phyloP scores from a whole-genome alignment of 1,140 invertebrate genomes.

The Muscidifurax raptorellus region DNA sequence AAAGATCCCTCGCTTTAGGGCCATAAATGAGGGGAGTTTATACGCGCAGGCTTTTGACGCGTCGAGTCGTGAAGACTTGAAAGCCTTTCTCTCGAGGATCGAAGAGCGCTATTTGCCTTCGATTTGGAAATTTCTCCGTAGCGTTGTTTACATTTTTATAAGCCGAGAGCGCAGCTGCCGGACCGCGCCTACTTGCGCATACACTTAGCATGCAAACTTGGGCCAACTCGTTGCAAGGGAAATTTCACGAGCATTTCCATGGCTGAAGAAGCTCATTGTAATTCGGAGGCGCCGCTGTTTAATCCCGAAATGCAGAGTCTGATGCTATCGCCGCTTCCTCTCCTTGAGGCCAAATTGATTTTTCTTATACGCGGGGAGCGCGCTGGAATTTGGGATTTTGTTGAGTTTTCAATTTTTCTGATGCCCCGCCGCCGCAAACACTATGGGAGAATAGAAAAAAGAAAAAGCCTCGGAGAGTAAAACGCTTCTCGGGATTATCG shows the following conservation, averaged over 20 bases:
- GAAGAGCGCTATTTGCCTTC: neutral
- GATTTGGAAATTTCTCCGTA: neutral
- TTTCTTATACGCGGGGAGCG: neutral
- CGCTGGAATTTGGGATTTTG: neutral
- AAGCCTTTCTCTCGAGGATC: neutral
- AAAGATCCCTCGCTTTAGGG: slow-evolving; percentile 33
- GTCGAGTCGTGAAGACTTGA: neutral
- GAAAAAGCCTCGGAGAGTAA: neutral
- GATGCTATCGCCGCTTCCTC: neutral
- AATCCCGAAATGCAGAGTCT: neutral
- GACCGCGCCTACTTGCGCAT: neutral
- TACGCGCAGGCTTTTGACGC: neutral
- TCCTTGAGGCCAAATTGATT: neutral
- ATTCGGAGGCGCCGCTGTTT: neutral
- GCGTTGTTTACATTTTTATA: neutral
- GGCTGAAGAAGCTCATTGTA: slow-evolving; percentile 3
- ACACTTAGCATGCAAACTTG: slow-evolving; percentile 18
- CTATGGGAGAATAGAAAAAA: too few species aligned
- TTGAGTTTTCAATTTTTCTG: neutral
- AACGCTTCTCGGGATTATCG: slow-evolving; percentile 36
- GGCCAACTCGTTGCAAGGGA: slow-evolving; percentile 19
- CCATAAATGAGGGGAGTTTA: slow-evolving; percentile 32
- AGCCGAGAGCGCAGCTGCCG: neutral
- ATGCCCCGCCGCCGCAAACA: neutral
- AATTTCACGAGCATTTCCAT: slow-evolving; percentile 22